Percentiles rank a stretch among this genome's conserved stretches.
These are phyloP conservation scores for Serranus cabrilla DNA, from an alignment of 2,797 vertebrate species.

Conservation along the genomic window DNA sequence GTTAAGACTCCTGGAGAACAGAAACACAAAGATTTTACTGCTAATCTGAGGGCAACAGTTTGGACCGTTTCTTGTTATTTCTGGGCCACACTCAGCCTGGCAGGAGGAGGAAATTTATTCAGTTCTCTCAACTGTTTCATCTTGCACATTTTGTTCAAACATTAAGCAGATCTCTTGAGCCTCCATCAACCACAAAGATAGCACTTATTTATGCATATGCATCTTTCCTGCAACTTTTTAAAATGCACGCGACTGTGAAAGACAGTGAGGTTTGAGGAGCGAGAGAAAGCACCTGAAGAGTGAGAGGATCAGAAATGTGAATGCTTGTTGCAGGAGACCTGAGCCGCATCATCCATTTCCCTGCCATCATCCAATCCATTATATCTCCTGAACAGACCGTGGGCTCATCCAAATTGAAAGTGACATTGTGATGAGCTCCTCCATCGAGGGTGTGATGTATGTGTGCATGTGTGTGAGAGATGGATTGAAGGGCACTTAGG, in stretches of 20 bases:
- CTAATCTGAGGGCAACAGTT: slow-evolving; percentile 29
- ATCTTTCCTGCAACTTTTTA: slow-evolving; percentile 22
- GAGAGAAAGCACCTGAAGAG: slow-evolving; percentile 43
- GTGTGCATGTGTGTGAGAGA: slow-evolving; percentile 54
- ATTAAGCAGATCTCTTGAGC: slow-evolving; percentile 16
- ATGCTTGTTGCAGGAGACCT: slow-evolving; percentile 59
- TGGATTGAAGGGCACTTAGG: slow-evolving; percentile 73
- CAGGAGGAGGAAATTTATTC: slow-evolving; percentile 12
- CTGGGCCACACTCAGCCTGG: slow-evolving; percentile 10
- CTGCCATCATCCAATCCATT: slow-evolving; percentile 74
- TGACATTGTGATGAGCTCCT: slow-evolving; percentile 80
- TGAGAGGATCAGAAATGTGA: slow-evolving; percentile 56
- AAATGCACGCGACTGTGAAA: slow-evolving; percentile 20
- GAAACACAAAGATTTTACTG: background rate
- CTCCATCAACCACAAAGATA: background rate
- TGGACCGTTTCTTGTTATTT: slow-evolving; percentile 29
- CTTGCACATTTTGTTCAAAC: slow-evolving; percentile 19
- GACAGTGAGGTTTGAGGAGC: slow-evolving; percentile 34
- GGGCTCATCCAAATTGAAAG: slow-evolving; percentile 79
- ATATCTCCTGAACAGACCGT: slow-evolving; percentile 61
- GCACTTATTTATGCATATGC: background rate
- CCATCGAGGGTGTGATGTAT: slow-evolving; percentile 65
- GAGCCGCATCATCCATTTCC: slow-evolving; percentile 64
- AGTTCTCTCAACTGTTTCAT: slow-evolving; percentile 25
- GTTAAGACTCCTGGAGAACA: slow-evolving; percentile 33